A percentile compares a stretch with the other conserved stretches of the same genome.
Evolutionary conservation across 2,113 vertebrate species (phyloP).

Genomic region (Etheostoma cragini): DNA sequence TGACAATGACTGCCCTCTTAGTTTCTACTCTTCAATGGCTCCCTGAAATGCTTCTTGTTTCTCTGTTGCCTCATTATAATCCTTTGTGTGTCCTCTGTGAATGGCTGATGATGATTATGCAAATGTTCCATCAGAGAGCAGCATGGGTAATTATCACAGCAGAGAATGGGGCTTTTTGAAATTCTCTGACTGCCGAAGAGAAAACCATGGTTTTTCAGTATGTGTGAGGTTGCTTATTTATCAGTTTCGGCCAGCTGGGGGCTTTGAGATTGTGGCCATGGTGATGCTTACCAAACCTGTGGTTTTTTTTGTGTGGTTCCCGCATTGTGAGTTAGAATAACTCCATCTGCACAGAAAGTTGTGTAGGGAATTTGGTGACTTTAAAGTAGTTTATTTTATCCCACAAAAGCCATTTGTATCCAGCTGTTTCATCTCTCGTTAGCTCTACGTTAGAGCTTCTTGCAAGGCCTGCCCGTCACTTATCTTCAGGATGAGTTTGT

Average conservation of each 20-base stretch:
- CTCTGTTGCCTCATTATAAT: conserved; percentile 84
- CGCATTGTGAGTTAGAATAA: conserved; percentile 8
- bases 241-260: conserved; percentile 15
- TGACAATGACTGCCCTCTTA: conserved; percentile 59
- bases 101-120: conserved; percentile 86
- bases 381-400: background rate
- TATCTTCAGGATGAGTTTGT: conserved; percentile 8
- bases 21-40: conserved; percentile 57
- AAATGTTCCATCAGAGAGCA: conserved; percentile 82
- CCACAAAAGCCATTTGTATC: background rate
- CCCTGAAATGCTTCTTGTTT: conserved; percentile 80
- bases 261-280: conserved; percentile 26
- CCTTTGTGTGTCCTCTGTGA: conserved; percentile 84
- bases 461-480: conserved; percentile 7
- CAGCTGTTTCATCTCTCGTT: background rate
- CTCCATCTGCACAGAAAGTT: conserved; percentile 6
- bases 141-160: conserved; percentile 85
- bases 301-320: conserved; percentile 12
- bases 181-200: conserved; percentile 73
- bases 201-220: conserved; percentile 53
- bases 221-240: conserved; percentile 34
- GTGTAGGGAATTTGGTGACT: conserved; percentile 1
- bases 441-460: background rate
- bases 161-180: conserved; percentile 77
- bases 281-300: conserved; percentile 38